These are phyloP conservation scores for Gymnocheta viridis DNA, from an alignment of 2,888 invertebrate genomes.

Conservation along the genomic window DNA sequence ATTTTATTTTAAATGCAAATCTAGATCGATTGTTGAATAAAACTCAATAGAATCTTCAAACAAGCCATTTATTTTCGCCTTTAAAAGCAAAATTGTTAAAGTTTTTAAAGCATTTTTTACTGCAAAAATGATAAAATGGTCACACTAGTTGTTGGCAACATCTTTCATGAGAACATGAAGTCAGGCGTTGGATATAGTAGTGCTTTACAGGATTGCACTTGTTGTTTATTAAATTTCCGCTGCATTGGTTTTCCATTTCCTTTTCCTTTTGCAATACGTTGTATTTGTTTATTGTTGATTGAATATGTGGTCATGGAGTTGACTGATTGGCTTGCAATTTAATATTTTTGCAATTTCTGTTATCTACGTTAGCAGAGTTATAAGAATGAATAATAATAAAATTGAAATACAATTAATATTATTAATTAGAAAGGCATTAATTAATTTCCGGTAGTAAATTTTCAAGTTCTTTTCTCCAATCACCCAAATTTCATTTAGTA, in stretches of 20 bases:
- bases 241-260: slow-evolving; percentile 62
- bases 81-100: no score
- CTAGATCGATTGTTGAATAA: no score
- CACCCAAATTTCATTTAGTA: neutral
- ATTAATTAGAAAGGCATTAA: neutral
- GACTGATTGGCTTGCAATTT: neutral
- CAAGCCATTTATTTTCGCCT: no score
- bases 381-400: neutral
- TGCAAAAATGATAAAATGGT: no score
- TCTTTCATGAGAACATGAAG: neutral
- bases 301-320: slow-evolving; percentile 35
- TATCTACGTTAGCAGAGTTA: neutral
- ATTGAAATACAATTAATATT: neutral
- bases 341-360: slow-evolving; percentile 6
- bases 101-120: no score
- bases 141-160: no score
- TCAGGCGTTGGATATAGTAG: neutral
- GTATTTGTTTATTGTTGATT: slow-evolving; percentile 53
- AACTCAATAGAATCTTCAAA: no score
- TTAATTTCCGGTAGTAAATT: neutral
- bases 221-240: slow-evolving; percentile 64
- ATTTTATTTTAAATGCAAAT: no score
- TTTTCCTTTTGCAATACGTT: slow-evolving; percentile 53
- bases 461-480: neutral
- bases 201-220: slow-evolving; percentile 23